phyloP scores from a whole-genome alignment of 92 coral and sea anemone species.

The Nematostella vectensis region DNA sequence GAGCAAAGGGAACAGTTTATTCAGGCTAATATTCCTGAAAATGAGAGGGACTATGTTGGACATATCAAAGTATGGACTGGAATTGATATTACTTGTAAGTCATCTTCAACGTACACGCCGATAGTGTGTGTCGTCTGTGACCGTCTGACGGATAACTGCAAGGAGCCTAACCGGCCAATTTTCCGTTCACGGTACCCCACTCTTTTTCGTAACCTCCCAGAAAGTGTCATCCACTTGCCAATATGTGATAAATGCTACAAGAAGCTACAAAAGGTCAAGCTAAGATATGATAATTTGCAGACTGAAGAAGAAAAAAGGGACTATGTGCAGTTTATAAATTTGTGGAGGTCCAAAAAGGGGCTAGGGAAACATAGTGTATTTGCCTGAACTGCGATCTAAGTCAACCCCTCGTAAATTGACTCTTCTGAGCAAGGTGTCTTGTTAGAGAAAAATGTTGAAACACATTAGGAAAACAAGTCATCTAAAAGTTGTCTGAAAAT shows the following conservation, averaged over 20 bases:
- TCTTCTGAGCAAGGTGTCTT: too few species aligned
- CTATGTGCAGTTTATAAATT: constrained; percentile 55
- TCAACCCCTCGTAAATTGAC: too few species aligned
- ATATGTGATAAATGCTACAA: constrained; percentile 54
- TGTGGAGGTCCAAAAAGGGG: constrained; percentile 78
- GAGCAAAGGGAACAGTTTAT: constrained; percentile 66
- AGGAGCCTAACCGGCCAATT: constrained; percentile 35
- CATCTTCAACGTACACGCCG: constrained; percentile 8
- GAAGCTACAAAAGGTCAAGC: constrained; percentile 45
- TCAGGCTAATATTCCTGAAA: constrained; percentile 55
- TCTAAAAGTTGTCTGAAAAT: too few species aligned
- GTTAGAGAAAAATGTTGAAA: too few species aligned
- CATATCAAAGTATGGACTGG: constrained; percentile 67
- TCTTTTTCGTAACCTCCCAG: constrained; percentile 46
- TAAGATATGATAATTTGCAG: constrained; percentile 52
- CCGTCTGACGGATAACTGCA: constrained; percentile 14
- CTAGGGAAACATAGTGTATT: constrained; percentile 47
- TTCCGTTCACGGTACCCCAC: constrained; percentile 50
- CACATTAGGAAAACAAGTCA: too few species aligned
- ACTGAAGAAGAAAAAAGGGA: constrained; percentile 50
- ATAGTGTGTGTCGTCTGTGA: constrained; percentile 56
- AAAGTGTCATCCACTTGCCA: constrained; percentile 17
- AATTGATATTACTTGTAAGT: constrained; percentile 21
- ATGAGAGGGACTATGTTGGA: constrained; percentile 60
- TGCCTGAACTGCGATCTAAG: too few species aligned